Percentiles rank a stretch among this genome's conserved stretches.
Conservation (phyloP, 2,797 vertebrate genomes). For the Carapus acus region DNA sequence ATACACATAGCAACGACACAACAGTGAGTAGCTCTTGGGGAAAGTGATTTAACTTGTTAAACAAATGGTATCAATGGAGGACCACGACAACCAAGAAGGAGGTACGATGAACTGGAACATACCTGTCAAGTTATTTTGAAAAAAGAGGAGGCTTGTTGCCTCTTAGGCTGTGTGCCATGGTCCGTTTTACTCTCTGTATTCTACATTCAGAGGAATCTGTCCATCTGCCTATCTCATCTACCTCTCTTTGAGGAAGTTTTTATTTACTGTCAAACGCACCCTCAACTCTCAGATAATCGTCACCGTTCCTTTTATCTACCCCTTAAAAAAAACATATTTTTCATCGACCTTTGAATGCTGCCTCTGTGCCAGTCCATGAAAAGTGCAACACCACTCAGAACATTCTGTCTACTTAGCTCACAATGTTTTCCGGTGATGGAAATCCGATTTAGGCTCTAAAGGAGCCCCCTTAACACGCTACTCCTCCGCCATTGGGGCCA, state of each 20-base stretch:
- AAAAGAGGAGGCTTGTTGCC: constrained; percentile 34
- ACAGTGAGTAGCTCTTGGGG: constrained; percentile 15
- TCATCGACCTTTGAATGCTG: not conserved
- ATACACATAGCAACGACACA: not conserved
- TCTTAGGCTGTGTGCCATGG: too few species aligned
- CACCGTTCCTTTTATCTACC: not conserved
- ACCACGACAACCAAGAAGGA: too few species aligned
- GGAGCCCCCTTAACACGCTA: constrained; percentile 1
- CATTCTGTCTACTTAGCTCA: constrained; percentile 38
- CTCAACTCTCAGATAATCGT: not conserved
- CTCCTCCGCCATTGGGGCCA: constrained; percentile 14
- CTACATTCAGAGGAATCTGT: too few species aligned
- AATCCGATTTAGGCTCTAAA: constrained; percentile 40
- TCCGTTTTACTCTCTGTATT: too few species aligned
- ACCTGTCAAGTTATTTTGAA: constrained; percentile 49
- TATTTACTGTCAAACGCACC: not conserved
- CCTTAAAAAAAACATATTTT: not conserved
- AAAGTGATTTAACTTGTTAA: too few species aligned
- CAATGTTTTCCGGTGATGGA: constrained; percentile 18
- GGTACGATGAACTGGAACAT: too few species aligned
- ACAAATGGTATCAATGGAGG: too few species aligned
- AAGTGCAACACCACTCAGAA: constrained; percentile 27
- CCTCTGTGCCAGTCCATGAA: constrained; percentile 12
- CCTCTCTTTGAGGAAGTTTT: too few species aligned
- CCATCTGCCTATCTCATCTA: too few species aligned